A percentile compares a stretch with the other conserved stretches of the same genome.
These are phyloP conservation scores for Acanthurus lineatus DNA, from an alignment of 2,797 vertebrate genomes.

Conservation along the genomic window DNA sequence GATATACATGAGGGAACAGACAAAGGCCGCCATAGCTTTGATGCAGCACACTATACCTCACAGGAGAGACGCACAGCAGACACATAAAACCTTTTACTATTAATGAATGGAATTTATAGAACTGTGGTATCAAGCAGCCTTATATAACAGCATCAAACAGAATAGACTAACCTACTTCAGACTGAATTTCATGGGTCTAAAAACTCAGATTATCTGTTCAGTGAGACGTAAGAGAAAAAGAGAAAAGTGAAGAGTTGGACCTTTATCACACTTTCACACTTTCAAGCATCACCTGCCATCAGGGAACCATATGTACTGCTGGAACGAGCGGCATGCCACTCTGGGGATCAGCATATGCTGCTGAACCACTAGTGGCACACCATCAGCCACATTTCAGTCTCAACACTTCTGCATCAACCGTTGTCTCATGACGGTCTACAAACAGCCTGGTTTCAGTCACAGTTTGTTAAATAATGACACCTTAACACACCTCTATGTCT, in stretches of 20 bases:
- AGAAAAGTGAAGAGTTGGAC: background rate
- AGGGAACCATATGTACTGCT: too few relatives aligned
- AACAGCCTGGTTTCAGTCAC: too few relatives aligned
- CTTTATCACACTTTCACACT: too few relatives aligned
- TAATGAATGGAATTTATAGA: slow-evolving; percentile 24
- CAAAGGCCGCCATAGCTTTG: slow-evolving; percentile 21
- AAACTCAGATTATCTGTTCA: slow-evolving; percentile 14
- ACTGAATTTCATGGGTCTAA: background rate
- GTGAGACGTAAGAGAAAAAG: background rate
- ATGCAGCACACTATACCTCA: slow-evolving; percentile 2
- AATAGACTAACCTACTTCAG: slow-evolving; percentile 12
- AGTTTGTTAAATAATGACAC: too few relatives aligned
- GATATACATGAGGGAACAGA: background rate
- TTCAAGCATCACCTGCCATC: too few relatives aligned
- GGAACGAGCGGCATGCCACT: too few relatives aligned
- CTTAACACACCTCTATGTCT: too few relatives aligned
- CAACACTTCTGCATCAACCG: too few relatives aligned
- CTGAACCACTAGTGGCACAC: too few relatives aligned
- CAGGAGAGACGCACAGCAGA: background rate
- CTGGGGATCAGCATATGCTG: too few relatives aligned
- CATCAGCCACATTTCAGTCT: too few relatives aligned
- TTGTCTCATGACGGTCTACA: too few relatives aligned
- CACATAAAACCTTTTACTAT: background rate
- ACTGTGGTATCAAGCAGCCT: slow-evolving; percentile 28
- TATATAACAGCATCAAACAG: slow-evolving; percentile 23